phyloP scores from a whole-genome alignment of 2,113 vertebrate genomes.

The western clawed frog (Xenopus tropicalis) region DNA sequence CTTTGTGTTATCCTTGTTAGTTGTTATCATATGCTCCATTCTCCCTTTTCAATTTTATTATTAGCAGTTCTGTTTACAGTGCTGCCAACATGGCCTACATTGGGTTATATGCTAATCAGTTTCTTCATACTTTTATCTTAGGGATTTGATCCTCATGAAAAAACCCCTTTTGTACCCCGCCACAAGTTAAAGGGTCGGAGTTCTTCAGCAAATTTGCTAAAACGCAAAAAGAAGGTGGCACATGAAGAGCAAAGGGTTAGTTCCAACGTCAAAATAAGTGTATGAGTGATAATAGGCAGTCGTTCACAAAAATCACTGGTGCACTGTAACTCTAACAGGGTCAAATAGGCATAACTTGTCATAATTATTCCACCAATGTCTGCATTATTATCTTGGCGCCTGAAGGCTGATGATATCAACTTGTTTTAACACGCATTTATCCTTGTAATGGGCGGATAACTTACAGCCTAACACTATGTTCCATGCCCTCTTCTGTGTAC shows the following conservation, averaged over 20 bases:
- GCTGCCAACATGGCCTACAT: too few relatives aligned
- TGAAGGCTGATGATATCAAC: too few relatives aligned
- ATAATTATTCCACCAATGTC: too few relatives aligned
- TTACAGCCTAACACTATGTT: too few relatives aligned
- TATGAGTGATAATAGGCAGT: accelerated
- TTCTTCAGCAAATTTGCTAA: slow-evolving; percentile 69
- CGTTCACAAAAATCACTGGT: neutral
- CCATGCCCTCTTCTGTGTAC: too few relatives aligned
- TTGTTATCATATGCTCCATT: too few relatives aligned
- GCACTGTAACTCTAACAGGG: neutral
- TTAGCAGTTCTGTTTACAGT: too few relatives aligned
- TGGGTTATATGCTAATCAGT: too few relatives aligned
- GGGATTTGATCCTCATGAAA: slow-evolving; percentile 80
- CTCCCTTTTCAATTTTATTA: too few relatives aligned
- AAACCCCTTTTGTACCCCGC: slow-evolving; percentile 70
- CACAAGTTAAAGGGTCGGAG: slow-evolving; percentile 76
- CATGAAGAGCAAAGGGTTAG: slow-evolving; percentile 74
- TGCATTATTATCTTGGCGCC: too few relatives aligned
- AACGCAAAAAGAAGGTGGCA: slow-evolving; percentile 76
- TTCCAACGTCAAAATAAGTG: neutral
- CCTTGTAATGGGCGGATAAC: too few relatives aligned
- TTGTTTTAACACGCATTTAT: too few relatives aligned
- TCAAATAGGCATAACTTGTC: neutral
- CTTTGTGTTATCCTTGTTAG: neutral
- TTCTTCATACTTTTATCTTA: slow-evolving; percentile 43